Evolutionary conservation across 2,113 vertebrate species (phyloP), one percentile per base, ranked within the genome.

Genomic region (Megaptera novaeangliae): DNA sequence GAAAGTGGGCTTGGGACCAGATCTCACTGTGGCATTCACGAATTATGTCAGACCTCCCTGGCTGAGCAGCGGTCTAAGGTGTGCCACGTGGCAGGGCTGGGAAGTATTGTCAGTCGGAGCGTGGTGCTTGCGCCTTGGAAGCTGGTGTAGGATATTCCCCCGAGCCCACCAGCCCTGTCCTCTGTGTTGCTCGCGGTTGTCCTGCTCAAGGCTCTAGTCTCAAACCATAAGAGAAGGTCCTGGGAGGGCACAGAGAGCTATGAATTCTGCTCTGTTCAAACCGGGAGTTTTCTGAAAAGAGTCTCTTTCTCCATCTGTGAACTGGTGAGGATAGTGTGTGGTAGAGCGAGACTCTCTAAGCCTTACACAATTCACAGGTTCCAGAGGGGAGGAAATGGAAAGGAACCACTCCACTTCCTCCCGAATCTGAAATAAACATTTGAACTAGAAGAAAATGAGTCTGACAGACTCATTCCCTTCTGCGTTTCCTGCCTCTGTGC

Each of bases 381-480:
- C 94, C 97, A 98, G 94, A 98, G 97, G 97, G 96, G 83, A 98
- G 98, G 98, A 98, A 98, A 97, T 98, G 98, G 98, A 98, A 97
- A 98, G 98, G 97, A 98, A 98, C 98, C 98, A 96, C 90, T 97
- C 55, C 88, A 96, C 98, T 99, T 98, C 98, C 98, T 98, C 97
- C 97, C 81, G 80, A 98, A 98, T 98, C 98, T 99, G 98, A 99
- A 99, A 99, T 98, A 98, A 99, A 98, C 98, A 99, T 99, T 99
- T 98, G 98, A 98, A 98, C 96, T 97, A 98, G 97, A 98, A 99
- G 98, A 98, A 99, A 99, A 99, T 98, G 98, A 98, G 97, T 98
- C 98, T 98, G 98, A 99, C 98, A 99, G 98, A 99, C 98, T 98
- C 91, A 41, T 98, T 98, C 98, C 98, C 98, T 98, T 98, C 97